phyloP scores from a whole-genome alignment of 2,888 invertebrate genomes.

The Anorthoa munda region DNA sequence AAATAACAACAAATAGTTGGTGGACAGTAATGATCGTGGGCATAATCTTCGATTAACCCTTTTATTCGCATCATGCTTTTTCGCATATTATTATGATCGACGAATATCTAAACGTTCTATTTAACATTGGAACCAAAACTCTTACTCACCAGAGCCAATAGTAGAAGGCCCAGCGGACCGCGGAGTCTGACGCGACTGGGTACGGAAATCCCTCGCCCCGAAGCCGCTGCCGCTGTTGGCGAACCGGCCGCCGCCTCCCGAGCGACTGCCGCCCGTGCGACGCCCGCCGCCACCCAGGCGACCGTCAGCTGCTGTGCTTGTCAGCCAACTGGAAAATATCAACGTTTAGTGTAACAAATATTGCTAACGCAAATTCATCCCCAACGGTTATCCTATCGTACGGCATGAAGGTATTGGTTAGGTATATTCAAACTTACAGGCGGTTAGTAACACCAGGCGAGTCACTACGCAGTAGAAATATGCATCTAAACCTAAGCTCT shows the following conservation, averaged over 20 bases:
- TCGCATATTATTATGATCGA: not conserved
- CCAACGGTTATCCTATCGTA: too few species aligned
- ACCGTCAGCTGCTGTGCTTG: constrained; percentile 93
- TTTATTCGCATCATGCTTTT: not conserved
- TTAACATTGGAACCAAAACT: not conserved
- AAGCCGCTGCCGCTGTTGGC: constrained; percentile 79
- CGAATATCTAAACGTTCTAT: not conserved
- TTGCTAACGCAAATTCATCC: too few species aligned
- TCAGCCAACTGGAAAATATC: constrained; percentile 81
- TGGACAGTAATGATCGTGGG: not conserved
- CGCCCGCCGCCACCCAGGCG: constrained; percentile 93
- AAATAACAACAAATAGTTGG: not conserved
- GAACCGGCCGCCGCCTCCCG: constrained; percentile 83
- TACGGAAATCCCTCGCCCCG: constrained; percentile 88
- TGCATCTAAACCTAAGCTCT: too few species aligned
- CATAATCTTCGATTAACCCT: not conserved
- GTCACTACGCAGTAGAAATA: too few species aligned
- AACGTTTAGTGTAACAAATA: not conserved
- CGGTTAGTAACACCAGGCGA: too few species aligned
- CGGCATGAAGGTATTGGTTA: too few species aligned
- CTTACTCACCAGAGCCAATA: constrained; percentile 78
- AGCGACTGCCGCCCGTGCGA: constrained; percentile 91
- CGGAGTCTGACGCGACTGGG: constrained; percentile 82
- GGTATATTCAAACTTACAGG: too few species aligned
- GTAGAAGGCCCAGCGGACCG: constrained; percentile 84